phyloP scores from a whole-genome alignment of 37 sponge, comb jelly and placozoan genomes.

The Cladorhizidae sp. region DNA sequence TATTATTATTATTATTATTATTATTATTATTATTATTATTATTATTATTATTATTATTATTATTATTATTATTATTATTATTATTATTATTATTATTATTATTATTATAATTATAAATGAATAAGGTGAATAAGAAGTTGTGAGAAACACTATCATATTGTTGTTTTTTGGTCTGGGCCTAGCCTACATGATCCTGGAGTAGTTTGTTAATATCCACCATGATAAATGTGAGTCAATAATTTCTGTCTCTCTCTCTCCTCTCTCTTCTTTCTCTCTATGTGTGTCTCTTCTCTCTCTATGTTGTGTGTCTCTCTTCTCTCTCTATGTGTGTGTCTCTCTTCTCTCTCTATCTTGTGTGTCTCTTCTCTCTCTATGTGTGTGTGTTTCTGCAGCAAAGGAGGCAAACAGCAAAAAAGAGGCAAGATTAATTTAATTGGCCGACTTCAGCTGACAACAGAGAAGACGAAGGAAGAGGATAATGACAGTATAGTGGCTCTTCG shows the following conservation, averaged over 20 bases:
- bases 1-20: too few relatives aligned
- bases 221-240: background rate
- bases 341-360: background rate
- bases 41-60: too few relatives aligned
- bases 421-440: conserved; percentile 91
- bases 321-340: background rate
- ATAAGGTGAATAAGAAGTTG: too few relatives aligned
- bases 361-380: too few relatives aligned
- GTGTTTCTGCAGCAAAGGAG: conserved; percentile 65
- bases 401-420: conserved; percentile 86
- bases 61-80: too few relatives aligned
- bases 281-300: background rate
- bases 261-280: background rate
- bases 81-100: too few relatives aligned
- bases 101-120: too few relatives aligned
- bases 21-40: too few relatives aligned
- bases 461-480: conserved; percentile 88
- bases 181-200: too few relatives aligned
- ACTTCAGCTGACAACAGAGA: conserved; percentile 90
- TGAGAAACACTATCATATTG: too few relatives aligned
- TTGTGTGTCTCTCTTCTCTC: background rate
- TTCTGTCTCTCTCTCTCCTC: background rate
- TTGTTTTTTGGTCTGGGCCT: too few relatives aligned
- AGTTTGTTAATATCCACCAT: too few relatives aligned
- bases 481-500: conserved; percentile 84